Evolutionary conservation across 2,797 vertebrate genomes (phyloP).

Genomic region (Channa striata): DNA sequence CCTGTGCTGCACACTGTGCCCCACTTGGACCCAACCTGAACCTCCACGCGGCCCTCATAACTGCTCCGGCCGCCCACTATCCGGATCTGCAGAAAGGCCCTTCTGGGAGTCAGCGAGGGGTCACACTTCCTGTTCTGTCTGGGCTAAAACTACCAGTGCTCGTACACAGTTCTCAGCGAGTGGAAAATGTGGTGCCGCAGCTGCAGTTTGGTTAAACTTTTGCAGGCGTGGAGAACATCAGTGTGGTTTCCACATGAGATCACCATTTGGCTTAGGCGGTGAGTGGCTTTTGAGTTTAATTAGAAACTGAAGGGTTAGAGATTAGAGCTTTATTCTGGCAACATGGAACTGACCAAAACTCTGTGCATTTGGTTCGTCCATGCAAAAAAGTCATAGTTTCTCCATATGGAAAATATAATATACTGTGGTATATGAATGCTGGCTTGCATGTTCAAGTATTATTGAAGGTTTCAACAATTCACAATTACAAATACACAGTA

Average conservation of each 20-base stretch:
- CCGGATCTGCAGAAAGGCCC: slow-evolving; percentile 88
- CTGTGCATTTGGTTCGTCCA: not conserved
- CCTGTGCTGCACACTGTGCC: slow-evolving; percentile 91
- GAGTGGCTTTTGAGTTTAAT: slow-evolving; percentile 47
- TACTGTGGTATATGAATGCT: slow-evolving; percentile 37
- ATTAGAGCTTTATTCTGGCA: slow-evolving; percentile 4
- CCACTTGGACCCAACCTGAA: slow-evolving; percentile 90
- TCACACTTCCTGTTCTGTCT: slow-evolving; percentile 66
- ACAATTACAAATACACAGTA: not conserved
- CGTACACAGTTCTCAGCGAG: slow-evolving; percentile 4
- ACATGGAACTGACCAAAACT: slow-evolving; percentile 28
- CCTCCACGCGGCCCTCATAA: slow-evolving; percentile 91
- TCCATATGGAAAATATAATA: slow-evolving; percentile 45
- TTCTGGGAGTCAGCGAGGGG: slow-evolving; percentile 81
- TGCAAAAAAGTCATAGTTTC: slow-evolving; percentile 18
- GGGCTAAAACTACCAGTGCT: slow-evolving; percentile 7
- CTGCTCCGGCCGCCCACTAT: slow-evolving; percentile 87
- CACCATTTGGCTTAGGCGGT: slow-evolving; percentile 36
- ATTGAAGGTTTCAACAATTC: not conserved
- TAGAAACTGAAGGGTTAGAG: slow-evolving; percentile 30
- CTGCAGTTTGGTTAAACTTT: slow-evolving; percentile 53
- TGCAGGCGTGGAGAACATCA: not conserved
- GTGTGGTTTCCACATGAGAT: slow-evolving; percentile 61
- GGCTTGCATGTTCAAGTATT: slow-evolving; percentile 30
- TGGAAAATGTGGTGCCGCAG: slow-evolving; percentile 33